Percentiles rank a stretch among this genome's conserved stretches.
These are phyloP conservation scores for Hyposoter didymator DNA, from an alignment of 2,888 invertebrate genomes.

Conservation along the genomic window DNA sequence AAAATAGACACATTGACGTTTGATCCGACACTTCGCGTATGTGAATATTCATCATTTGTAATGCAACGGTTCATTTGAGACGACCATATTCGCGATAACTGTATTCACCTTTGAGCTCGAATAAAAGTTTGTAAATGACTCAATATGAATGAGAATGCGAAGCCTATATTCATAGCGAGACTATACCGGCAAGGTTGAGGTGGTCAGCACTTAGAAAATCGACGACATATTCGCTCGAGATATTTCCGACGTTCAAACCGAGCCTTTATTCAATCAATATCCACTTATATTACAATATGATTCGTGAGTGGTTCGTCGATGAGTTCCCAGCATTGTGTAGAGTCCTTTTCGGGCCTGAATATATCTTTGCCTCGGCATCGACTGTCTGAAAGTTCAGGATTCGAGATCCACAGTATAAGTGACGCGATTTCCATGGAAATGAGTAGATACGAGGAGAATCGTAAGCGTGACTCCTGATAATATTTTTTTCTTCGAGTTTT, in stretches of 20 bases:
- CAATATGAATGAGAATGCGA: background rate
- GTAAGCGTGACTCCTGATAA: background rate
- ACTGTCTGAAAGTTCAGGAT: background rate
- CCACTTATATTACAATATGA: background rate
- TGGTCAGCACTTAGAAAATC: constrained; percentile 26
- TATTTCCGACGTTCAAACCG: background rate
- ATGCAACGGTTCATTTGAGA: background rate
- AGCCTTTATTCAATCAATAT: constrained; percentile 2
- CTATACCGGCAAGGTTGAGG: constrained; percentile 10
- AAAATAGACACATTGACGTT: background rate
- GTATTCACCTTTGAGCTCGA: background rate
- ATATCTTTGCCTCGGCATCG: background rate
- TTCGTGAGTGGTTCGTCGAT: background rate
- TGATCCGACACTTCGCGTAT: background rate
- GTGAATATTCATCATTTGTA: background rate
- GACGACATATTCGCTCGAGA: constrained; percentile 1
- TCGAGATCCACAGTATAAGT: background rate
- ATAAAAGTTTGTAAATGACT: constrained; percentile 21
- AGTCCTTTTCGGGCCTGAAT: background rate
- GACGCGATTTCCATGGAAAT: background rate
- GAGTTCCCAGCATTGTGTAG: background rate
- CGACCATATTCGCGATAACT: background rate
- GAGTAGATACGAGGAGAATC: background rate
- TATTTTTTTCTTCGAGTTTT: background rate
- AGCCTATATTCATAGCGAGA: background rate